Base-by-base conservation (phyloP, 2,113 vertebrate genomes). In the Spheniscus mendiculus region DNA sequence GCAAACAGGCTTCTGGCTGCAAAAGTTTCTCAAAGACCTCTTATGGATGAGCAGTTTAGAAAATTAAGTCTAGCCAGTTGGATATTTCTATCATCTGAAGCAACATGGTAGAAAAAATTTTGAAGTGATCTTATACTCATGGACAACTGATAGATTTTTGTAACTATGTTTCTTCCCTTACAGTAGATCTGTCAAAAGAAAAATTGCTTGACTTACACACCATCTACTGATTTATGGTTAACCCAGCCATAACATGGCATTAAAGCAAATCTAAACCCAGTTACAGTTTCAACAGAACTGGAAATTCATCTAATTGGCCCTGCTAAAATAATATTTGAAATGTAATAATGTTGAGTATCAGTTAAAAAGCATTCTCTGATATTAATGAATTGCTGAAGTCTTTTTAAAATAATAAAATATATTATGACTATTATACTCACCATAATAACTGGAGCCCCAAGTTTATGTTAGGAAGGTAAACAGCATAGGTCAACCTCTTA, bases 281-380 rank as follows among this genome's bases (percentile, higher is more conserved):
- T 44, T 65, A 59, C 76, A 79, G 17, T 80, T 90, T 84, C 56
- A 86, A 26, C 10, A 65, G 89, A 95, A 87, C 20, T 67, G 34
- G 71, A 74, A 89, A 76, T 74, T 27, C 32, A 89, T 87, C 71
- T 81, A 77, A 65, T 80, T 76, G 6, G 20, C 42, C 63, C 58
- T 95, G 47, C 14, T 91, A 38, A 96, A 96, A 78, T 59, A 70
- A n/a, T 61, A 95, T n/a, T 53, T 79, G 44, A 91, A 96, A 83
- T 32, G 15, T 12, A 95, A 7, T 49, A 81, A 88, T 16, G n/a
- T 23, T 62, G 85, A 74, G 63, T 63, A 29, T 22, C 70, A 52
- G 19, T 72, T 91, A 47, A 94, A 93, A 65, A 42, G 22, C 15
- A 79, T 56, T 91, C 45, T 55, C 74, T 6, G 79, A 26, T 53